Conservation (phyloP, 1,140 invertebrate genomes). For the Anoplolepis gracilipes region DNA sequence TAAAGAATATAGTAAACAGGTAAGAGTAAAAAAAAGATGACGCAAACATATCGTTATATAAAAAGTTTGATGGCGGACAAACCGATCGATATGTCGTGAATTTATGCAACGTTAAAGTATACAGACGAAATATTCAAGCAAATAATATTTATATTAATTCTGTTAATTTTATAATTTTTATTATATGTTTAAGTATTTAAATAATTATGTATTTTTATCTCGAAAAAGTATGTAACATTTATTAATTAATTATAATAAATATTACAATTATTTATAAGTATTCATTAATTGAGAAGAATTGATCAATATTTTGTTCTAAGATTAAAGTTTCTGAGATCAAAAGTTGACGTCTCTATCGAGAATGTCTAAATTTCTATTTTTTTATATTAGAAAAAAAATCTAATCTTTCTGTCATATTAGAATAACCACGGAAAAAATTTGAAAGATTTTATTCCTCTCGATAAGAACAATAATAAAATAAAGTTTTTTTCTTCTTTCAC, state of each 20-base stretch:
- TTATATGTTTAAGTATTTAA: background rate
- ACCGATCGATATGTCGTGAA: background rate
- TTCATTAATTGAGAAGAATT: background rate
- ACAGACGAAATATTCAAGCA: background rate
- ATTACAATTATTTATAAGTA: background rate
- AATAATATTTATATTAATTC: background rate
- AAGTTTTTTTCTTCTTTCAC: constrained; percentile 37
- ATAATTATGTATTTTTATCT: background rate
- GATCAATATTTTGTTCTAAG: background rate
- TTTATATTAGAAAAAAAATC: background rate
- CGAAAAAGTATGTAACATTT: background rate
- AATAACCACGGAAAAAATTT: background rate
- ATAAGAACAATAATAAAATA: background rate
- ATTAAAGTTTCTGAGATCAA: background rate
- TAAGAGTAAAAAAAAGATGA: constrained; percentile 43
- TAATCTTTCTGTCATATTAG: background rate
- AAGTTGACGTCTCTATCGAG: background rate
- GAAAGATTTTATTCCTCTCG: background rate
- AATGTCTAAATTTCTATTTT: background rate
- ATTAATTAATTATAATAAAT: background rate
- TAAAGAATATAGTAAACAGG: constrained; percentile 83
- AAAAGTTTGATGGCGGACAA: background rate
- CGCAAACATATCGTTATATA: background rate
- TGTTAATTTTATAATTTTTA: background rate
- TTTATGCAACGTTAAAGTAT: background rate